Evolutionary conservation across 1,140 invertebrate genomes (phyloP).

Genomic region (Thalassaphorura encarpata): DNA sequence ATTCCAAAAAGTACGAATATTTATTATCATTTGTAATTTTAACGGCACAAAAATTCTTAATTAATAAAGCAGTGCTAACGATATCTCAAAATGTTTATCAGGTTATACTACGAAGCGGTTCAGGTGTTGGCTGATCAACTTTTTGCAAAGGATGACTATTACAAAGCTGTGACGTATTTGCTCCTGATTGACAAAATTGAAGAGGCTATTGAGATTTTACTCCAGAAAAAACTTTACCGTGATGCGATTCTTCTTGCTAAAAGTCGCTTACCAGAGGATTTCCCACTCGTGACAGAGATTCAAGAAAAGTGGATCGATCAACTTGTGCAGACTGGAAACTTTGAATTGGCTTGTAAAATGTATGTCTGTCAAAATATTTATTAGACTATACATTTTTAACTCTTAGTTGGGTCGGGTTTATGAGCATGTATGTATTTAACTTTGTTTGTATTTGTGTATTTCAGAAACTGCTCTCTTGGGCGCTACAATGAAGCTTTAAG

Average conservation of each 20-base stretch:
- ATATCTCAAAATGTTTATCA: too few relatives aligned
- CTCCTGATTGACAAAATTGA: neutral
- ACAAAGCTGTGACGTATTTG: slow-evolving; percentile 11
- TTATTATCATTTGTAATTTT: too few relatives aligned
- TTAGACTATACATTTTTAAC: neutral
- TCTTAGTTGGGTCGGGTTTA: too few relatives aligned
- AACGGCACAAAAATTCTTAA: too few relatives aligned
- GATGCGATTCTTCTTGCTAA: slow-evolving; percentile 18
- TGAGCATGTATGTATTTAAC: too few relatives aligned
- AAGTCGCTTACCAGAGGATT: neutral
- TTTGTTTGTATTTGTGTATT: too few relatives aligned
- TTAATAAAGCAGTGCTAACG: too few relatives aligned
- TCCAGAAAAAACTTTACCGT: slow-evolving; percentile 13
- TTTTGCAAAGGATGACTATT: slow-evolving; percentile 2
- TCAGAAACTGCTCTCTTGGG: slow-evolving; percentile 8
- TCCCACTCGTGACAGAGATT: neutral
- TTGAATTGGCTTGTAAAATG: slow-evolving; percentile 18
- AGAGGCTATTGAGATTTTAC: slow-evolving; percentile 12
- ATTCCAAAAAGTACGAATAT: too few relatives aligned
- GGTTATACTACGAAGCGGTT: slow-evolving; percentile 5
- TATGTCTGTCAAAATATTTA: slow-evolving; percentile 2
- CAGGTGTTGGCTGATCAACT: slow-evolving; percentile 11
- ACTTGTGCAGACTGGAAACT: slow-evolving; percentile 16
- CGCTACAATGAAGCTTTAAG: slow-evolving; percentile 11
- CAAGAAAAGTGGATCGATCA: slow-evolving; percentile 13